phyloP scores from a whole-genome alignment of 1,140 invertebrate species.

The Pseudobourletiella spinata region DNA sequence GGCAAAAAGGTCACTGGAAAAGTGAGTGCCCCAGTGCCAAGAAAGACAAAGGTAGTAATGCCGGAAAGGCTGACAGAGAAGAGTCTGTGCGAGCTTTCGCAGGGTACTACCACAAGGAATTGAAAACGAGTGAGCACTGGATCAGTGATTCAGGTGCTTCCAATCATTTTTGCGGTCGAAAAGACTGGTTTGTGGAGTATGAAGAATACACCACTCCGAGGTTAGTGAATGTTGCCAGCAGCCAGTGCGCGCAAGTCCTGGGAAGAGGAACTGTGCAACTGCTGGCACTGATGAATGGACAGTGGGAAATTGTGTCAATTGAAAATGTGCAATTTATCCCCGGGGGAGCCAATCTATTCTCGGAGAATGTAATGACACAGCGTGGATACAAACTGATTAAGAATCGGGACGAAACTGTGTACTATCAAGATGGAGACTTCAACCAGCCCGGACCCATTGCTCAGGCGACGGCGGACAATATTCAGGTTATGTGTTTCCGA shows the following conservation, averaged over 20 bases:
- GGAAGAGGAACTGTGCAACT: neutral
- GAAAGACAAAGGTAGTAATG: neutral
- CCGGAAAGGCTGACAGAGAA: neutral
- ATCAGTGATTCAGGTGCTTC: neutral
- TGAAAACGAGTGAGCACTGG: neutral
- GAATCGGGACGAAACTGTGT: neutral
- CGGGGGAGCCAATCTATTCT: conserved; percentile 11
- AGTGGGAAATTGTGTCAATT: neutral
- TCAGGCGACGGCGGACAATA: neutral
- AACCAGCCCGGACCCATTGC: neutral
- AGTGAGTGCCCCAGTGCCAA: neutral
- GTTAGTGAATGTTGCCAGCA: neutral
- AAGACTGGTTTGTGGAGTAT: neutral
- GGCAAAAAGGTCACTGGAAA: neutral
- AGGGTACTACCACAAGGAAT: neutral
- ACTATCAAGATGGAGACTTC: neutral
- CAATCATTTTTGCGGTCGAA: neutral
- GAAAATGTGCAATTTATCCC: conserved; percentile 13
- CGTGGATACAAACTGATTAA: neutral
- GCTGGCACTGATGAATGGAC: neutral
- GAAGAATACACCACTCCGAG: neutral
- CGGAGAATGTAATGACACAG: conserved; percentile 9
- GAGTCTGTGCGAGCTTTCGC: neutral
- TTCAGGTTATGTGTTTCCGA: neutral
- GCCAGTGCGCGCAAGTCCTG: neutral